Percentiles rank a stretch among this genome's conserved stretches.
Conservation (phyloP, 2,888 invertebrate species). For the Cordilura impudica region DNA sequence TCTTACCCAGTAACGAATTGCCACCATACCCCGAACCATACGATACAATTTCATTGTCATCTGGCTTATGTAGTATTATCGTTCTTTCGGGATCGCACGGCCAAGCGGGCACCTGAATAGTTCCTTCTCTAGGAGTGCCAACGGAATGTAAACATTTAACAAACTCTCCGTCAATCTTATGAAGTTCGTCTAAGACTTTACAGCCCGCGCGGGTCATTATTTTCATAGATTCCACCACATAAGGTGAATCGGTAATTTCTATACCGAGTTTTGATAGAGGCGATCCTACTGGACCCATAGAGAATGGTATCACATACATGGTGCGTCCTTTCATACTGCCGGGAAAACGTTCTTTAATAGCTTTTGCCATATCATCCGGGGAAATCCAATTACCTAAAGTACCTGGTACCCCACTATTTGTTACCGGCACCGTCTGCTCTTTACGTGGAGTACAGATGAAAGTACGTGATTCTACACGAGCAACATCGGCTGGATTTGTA, state of each 20-base stretch:
- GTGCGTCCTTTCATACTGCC: conserved; percentile 94
- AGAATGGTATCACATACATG: conserved; percentile 99
- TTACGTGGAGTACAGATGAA: conserved; percentile 92
- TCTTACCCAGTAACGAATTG: conserved; percentile 97
- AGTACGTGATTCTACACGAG: conserved; percentile 96
- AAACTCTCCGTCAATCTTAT: conserved; percentile 80
- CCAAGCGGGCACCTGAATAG: conserved; percentile 87
- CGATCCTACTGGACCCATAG: conserved; percentile 98
- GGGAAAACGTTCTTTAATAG: conserved; percentile 90
- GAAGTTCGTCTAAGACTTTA: conserved; percentile 80
- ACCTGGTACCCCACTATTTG: conserved; percentile 88
- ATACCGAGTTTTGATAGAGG: conserved; percentile 98
- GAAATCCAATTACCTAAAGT: conserved; percentile 96
- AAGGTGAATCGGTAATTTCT: conserved; percentile 97
- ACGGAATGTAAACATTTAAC: conserved; percentile 97
- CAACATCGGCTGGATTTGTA: conserved; percentile 98
- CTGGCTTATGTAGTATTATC: conserved; percentile 90
- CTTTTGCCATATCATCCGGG: conserved; percentile 87
- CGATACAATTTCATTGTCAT: conserved; percentile 77
- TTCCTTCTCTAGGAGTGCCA: conserved; percentile 84
- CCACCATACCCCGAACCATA: conserved; percentile 98
- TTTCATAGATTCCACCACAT: conserved; percentile 97
- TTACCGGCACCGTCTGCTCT: conserved; percentile 89
- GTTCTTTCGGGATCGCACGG: conserved; percentile 97
- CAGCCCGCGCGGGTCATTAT: conserved; percentile 96